Base-by-base conservation (phyloP, 2,113 vertebrate genomes). In the Xyrauchen texanus region DNA sequence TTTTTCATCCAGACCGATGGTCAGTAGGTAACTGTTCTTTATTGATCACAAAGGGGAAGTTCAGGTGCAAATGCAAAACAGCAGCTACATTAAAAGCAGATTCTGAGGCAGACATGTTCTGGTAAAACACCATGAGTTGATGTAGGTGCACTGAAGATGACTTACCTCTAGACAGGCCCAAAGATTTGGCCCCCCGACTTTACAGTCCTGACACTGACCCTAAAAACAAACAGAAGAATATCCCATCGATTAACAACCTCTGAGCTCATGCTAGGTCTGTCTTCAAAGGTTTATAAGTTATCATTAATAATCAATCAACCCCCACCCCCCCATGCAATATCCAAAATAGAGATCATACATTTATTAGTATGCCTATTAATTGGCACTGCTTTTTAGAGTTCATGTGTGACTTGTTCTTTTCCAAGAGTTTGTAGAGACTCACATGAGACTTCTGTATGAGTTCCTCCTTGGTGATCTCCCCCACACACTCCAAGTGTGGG, bases 101-200 rank as follows among this genome's bases (percentile, higher is more conserved):
- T 4, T 57, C n/a, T n/a, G 13, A 4, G 4, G 55, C 55, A 58
- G 55, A 58, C 5, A 58, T 2, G 7, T n/a, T n/a, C 13, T n/a
- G n/a, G 55, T 57, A 57, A 6, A 57, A 57, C n/a, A n/a, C n/a
- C 55, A 58, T 58, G 13, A 15, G 55, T 13, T 7, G 6, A 58
- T 55, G 47, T 49, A 49, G 47, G 5, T 7, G 13, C 15, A n/a
- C 7, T 51, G 10, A 15, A 5, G 15, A 6, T n/a, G 21, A 34
- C 92, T 93, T 92, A 98, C 97, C 93, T 99, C 96, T 78, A 99
- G 90, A 86, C 98, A 99, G 0, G 98, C 98, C 98, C 98, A 99
- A 76, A 99, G 93, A 86, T 99, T 99, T 88, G 97, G 97, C 87
- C 98, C 97, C 86, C 95, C 93, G 42, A 98, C 96, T 90, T 95